A percentile compares a stretch with the other conserved stretches of the same genome.
These are phyloP conservation scores for Agrochola circellaris DNA, from an alignment of 2,888 invertebrate species.

Conservation along the genomic window DNA sequence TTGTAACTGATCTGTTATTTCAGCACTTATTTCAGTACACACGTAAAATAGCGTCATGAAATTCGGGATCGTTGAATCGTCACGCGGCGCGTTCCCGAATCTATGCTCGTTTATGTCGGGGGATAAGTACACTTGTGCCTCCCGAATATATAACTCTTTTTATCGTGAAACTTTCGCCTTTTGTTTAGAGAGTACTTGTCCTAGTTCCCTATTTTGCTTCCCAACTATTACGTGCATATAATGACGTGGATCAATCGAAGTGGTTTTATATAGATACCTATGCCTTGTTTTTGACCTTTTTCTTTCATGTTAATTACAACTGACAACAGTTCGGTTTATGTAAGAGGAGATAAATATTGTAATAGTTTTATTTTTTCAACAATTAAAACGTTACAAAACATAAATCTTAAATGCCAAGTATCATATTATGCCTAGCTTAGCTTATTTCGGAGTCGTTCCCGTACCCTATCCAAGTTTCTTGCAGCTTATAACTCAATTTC, in stretches of 20 bases:
- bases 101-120: slow-evolving; percentile 52
- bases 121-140: slow-evolving; percentile 57
- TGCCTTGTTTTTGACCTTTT: background rate
- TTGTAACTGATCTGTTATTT: slow-evolving; percentile 48
- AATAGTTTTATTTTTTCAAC: no score
- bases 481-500: slow-evolving; percentile 86
- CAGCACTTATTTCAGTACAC: slow-evolving; percentile 43
- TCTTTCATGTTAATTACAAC: background rate
- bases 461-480: slow-evolving; percentile 76
- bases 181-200: slow-evolving; percentile 62
- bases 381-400: background rate
- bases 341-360: background rate
- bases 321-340: background rate
- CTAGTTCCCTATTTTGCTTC: slow-evolving; percentile 52
- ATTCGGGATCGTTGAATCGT: slow-evolving; percentile 43
- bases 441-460: slow-evolving; percentile 75
- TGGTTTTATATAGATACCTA: background rate
- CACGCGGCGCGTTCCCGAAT: slow-evolving; percentile 39
- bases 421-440: slow-evolving; percentile 73
- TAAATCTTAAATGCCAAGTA: slow-evolving; percentile 64
- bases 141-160: slow-evolving; percentile 46
- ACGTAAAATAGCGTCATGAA: slow-evolving; percentile 53
- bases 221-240: slow-evolving; percentile 48
- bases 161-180: slow-evolving; percentile 59
- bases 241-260: slow-evolving; percentile 35